Percentiles rank a stretch among this genome's conserved stretches.
phyloP scores from a whole-genome alignment of 2,888 invertebrate species.

The Crossocerus cetratus region DNA sequence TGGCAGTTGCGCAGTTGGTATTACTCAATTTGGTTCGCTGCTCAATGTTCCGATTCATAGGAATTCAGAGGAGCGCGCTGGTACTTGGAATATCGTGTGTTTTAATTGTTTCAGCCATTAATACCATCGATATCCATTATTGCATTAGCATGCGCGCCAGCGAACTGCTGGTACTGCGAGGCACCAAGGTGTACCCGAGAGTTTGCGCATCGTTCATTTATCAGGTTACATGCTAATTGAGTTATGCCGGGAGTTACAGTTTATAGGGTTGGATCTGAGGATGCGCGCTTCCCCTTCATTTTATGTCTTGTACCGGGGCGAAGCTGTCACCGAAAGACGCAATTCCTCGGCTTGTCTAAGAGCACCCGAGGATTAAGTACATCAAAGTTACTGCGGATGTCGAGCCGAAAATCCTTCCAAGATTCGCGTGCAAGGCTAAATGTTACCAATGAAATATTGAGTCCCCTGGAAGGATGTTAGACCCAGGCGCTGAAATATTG shows the following conservation, averaged over 20 bases:
- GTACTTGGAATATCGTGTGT: neutral
- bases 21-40: too few relatives aligned
- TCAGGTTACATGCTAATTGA: conserved; percentile 62
- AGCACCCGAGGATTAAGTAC: conserved; percentile 3
- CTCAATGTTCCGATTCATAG: too few relatives aligned
- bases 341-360: conserved; percentile 1
- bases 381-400: too few relatives aligned
- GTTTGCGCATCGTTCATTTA: conserved; percentile 58
- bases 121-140: conserved; percentile 55
- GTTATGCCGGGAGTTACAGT: conserved; percentile 46
- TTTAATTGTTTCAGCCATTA: conserved; percentile 25
- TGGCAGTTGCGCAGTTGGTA: too few relatives aligned
- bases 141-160: conserved; percentile 43
- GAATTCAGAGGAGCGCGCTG: neutral
- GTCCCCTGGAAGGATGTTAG: neutral
- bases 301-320: neutral
- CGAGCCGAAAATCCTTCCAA: too few relatives aligned
- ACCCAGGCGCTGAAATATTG: neutral
- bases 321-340: conserved; percentile 12
- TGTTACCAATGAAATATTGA: neutral
- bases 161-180: conserved; percentile 43
- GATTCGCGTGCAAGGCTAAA: too few relatives aligned
- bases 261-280: conserved; percentile 32
- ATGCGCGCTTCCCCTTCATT: conserved; percentile 9
- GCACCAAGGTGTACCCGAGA: conserved; percentile 43